Evolutionary conservation across 2,797 vertebrate species (phyloP).

Genomic region (Otolemur crassicaudatus): DNA sequence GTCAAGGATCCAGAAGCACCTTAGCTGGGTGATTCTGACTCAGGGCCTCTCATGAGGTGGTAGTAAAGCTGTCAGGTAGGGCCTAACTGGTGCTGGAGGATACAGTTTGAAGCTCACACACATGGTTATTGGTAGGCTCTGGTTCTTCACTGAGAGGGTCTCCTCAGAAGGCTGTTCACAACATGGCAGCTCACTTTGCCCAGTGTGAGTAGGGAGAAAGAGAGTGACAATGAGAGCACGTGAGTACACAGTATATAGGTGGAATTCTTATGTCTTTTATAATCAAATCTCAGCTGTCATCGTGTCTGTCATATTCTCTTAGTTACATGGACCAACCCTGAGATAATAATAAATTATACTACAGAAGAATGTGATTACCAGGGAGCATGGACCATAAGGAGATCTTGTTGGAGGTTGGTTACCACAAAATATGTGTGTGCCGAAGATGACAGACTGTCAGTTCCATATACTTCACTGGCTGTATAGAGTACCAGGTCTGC

Average conservation of each 20-base stretch:
- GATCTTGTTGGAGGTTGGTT: background rate
- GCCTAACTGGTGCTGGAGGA: background rate
- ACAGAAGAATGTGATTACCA: slow-evolving; percentile 1
- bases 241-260: background rate
- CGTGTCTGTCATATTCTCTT: background rate
- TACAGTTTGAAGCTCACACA: background rate
- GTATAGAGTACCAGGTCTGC: background rate
- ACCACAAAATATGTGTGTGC: background rate
- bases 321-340: background rate
- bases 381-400: background rate
- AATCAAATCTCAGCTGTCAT: background rate
- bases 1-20: background rate
- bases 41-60: background rate
- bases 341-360: background rate
- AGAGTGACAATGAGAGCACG: background rate
- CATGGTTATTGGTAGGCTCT: background rate
- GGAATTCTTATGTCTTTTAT: background rate
- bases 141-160: background rate
- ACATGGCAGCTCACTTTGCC: background rate
- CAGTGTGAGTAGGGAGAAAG: background rate
- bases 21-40: background rate
- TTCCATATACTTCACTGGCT: background rate
- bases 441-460: background rate
- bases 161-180: background rate
- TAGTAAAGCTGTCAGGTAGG: background rate